These are phyloP conservation scores for Columbina picui DNA, from an alignment of 2,113 vertebrate genomes.

Conservation along the genomic window DNA sequence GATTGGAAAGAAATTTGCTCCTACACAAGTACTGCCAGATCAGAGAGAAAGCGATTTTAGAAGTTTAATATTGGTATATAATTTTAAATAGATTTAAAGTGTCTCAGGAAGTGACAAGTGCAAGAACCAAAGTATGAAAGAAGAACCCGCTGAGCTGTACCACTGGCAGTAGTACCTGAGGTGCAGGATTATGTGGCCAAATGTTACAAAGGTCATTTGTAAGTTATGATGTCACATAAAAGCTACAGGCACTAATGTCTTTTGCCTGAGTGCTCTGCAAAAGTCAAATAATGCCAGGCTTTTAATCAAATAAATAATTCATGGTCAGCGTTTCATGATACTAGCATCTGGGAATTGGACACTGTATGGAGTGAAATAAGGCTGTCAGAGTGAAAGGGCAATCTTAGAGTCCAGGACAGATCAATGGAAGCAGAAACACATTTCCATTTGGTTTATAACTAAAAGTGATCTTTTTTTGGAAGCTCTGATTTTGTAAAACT, in stretches of 20 bases:
- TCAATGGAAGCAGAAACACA: background rate
- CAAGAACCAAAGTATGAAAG: background rate
- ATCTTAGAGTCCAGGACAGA: background rate
- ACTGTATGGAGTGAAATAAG: background rate
- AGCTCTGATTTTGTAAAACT: background rate
- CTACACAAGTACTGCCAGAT: background rate
- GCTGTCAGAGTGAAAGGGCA: background rate
- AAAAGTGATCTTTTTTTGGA: background rate
- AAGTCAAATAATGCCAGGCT: conserved; percentile 42
- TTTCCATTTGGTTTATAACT: background rate
- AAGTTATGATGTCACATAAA: background rate
- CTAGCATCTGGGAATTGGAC: background rate
- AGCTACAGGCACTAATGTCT: background rate
- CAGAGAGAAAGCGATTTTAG: background rate
- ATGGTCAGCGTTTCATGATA: background rate
- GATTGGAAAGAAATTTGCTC: background rate
- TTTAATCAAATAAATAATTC: conserved; percentile 70
- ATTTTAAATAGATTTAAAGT: background rate
- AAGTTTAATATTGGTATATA: background rate
- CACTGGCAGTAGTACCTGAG: background rate
- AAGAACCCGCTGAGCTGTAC: background rate
- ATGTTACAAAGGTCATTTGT: conserved; percentile 2
- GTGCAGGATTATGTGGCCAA: background rate
- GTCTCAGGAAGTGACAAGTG: background rate
- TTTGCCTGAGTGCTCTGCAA: conserved; percentile 5